Evolutionary conservation across 92 coral and sea anemone genomes (phyloP), one percentile per base, ranked within the genome.

Genomic region (Plumapathes pennacea): DNA sequence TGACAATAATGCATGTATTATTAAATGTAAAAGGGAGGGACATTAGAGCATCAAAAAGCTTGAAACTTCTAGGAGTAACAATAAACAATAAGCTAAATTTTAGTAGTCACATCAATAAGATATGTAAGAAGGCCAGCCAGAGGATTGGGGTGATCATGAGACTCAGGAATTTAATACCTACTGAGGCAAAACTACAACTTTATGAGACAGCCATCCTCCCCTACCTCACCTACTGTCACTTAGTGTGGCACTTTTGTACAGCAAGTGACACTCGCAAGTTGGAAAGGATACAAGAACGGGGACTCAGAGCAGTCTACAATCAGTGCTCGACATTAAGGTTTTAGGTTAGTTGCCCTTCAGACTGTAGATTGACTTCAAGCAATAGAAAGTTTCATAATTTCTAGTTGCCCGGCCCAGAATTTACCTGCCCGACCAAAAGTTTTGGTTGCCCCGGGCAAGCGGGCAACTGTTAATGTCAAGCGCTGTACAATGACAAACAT

Each of bases 261-360:
- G 36, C 74, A 10, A 53, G 72, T 19, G 72, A 72, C 42, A 25
- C 72, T 9, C 42, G 80, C 13, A 61, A 62, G 52, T 7, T 72
- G 12, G 72, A 72, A 30, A 45, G 72, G 7, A 33, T 61, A 14
- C 72, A 72, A 38, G 71, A 72, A 34, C 34, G 72, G 25, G 64
- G 72, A 15, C 40, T 50, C 33, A 12, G 81, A 17, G 81, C 81
- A 17, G 51, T 32, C 9, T 62, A 33, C 30, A n/a, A n/a, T n/a
- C n/a, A n/a, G n/a, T n/a, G n/a, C n/a, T n/a, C n/a, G n/a, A n/a
- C n/a, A n/a, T n/a, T n/a, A n/a, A n/a, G n/a, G n/a, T n/a, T n/a
- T n/a, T n/a, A n/a, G n/a, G n/a, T n/a, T n/a, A n/a, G n/a, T n/a
- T n/a, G n/a, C n/a, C n/a, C n/a, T n/a, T n/a, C n/a, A n/a, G n/a